Percentiles rank a stretch among this genome's conserved stretches.
These are phyloP conservation scores for Ispidina lecontei DNA, from an alignment of 2,797 vertebrate genomes.

Conservation along the genomic window DNA sequence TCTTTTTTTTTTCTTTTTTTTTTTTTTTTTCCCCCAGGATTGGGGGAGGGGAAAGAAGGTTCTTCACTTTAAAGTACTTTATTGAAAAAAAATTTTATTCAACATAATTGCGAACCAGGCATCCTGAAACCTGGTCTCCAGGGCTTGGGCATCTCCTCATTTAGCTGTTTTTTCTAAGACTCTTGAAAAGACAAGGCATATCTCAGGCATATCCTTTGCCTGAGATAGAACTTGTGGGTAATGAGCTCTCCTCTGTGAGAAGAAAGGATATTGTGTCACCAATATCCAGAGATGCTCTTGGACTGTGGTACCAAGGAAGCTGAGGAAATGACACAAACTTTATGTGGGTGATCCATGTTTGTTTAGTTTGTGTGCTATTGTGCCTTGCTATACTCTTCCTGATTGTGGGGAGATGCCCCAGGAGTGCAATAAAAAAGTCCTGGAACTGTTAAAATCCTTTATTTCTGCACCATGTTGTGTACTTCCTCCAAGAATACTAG, in stretches of 20 bases:
- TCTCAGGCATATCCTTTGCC: not conserved
- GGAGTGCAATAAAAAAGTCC: not conserved
- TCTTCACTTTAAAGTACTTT: slow-evolving; percentile 4
- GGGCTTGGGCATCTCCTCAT: not conserved
- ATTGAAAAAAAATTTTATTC: not conserved
- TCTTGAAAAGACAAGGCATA: not conserved
- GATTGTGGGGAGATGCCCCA: not conserved
- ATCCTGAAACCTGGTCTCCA: not conserved
- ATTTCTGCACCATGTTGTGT: not conserved
- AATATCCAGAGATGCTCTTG: not conserved
- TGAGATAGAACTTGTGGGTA: not conserved
- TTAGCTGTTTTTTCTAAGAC: not conserved
- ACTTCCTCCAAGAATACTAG: not conserved
- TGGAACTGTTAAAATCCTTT: not conserved
- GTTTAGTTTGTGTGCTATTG: no score
- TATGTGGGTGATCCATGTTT: not conserved
- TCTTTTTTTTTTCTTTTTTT: no score
- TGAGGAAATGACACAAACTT: not conserved
- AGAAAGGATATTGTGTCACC: no score
- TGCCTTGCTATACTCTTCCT: not conserved
- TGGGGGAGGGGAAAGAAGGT: not conserved
- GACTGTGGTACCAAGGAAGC: not conserved
- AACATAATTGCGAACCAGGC: not conserved
- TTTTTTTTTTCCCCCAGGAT: no score
- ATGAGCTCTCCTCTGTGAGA: not conserved